phyloP scores from a whole-genome alignment of 2,797 vertebrate genomes.

The Sebastes oblongus region DNA sequence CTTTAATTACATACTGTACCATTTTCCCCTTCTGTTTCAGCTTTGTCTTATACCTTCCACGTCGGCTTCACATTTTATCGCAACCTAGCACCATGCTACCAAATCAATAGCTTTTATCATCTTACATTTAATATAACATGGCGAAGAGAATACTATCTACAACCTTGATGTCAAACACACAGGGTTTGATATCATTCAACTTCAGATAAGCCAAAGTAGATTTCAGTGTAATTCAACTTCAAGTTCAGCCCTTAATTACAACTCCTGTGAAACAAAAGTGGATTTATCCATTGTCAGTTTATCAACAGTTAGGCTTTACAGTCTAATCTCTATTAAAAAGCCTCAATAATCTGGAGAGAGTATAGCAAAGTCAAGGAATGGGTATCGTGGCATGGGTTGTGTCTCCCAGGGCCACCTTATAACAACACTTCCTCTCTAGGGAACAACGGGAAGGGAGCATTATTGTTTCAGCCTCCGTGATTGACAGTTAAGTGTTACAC shows the following conservation, averaged over 20 bases:
- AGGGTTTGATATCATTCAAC: background rate
- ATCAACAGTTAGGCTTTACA: constrained; percentile 18
- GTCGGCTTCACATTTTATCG: background rate
- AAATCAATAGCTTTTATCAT: background rate
- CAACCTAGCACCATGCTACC: background rate
- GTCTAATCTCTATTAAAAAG: constrained; percentile 39
- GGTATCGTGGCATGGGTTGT: constrained; percentile 24
- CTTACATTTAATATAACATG: background rate
- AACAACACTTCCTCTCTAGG: constrained; percentile 42
- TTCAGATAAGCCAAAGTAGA: background rate
- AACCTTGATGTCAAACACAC: background rate
- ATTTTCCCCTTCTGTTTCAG: background rate
- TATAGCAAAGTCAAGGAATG: constrained; percentile 38
- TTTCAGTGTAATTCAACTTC: constrained; percentile 4
- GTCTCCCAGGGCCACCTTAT: constrained; percentile 49
- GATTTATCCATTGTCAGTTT: constrained; percentile 27
- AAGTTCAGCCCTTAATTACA: constrained; percentile 23
- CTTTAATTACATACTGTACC: background rate
- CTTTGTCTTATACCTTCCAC: background rate
- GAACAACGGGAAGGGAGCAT: constrained; percentile 31
- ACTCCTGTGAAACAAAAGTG: constrained; percentile 23
- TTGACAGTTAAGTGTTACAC: constrained; percentile 71
- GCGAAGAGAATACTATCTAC: background rate
- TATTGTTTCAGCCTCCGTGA: constrained; percentile 71
- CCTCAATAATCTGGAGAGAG: constrained; percentile 44